Evolutionary conservation across 2,113 vertebrate genomes (phyloP).

Genomic region (Athene noctua): DNA sequence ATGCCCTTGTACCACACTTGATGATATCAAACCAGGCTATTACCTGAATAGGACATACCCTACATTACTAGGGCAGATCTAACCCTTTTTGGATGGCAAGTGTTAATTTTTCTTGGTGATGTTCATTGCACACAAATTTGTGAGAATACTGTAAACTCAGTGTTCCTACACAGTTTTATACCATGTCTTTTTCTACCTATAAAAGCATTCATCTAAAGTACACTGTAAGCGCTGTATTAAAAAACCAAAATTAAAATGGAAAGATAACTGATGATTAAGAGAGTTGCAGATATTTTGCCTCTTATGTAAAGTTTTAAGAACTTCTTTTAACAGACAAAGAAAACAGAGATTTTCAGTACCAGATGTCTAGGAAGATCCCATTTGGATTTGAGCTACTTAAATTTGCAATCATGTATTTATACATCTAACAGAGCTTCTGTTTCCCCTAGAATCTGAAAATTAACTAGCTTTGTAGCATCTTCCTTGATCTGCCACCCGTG

Average conservation of each 20-base stretch:
- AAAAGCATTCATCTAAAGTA: not conserved
- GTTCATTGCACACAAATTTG: not conserved
- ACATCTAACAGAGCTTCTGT: conserved; percentile 86
- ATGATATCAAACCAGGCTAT: not conserved
- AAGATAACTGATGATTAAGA: not conserved
- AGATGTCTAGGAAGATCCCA: conserved; percentile 84
- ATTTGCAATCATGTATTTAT: conserved; percentile 89
- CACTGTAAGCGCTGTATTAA: not conserved
- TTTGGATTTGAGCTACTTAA: conserved; percentile 86
- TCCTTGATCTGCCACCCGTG: conserved; percentile 89
- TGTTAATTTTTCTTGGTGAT: not conserved
- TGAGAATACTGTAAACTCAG: not conserved
- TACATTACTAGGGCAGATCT: not conserved
- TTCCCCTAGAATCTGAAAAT: conserved; percentile 87
- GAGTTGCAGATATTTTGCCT: conserved; percentile 59
- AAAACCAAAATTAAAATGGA: not conserved
- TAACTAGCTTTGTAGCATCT: conserved; percentile 89
- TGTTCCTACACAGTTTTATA: not conserved
- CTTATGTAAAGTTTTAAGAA: conserved; percentile 72
- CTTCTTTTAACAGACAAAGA: conserved; percentile 76
- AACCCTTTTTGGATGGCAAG: not conserved
- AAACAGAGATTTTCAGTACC: conserved; percentile 78
- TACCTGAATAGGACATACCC: not conserved
- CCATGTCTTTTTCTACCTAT: not conserved
- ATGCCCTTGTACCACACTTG: not conserved